Evolutionary conservation across 2,113 vertebrate genomes (phyloP).

Genomic region (Stigmatopora nigra): DNA sequence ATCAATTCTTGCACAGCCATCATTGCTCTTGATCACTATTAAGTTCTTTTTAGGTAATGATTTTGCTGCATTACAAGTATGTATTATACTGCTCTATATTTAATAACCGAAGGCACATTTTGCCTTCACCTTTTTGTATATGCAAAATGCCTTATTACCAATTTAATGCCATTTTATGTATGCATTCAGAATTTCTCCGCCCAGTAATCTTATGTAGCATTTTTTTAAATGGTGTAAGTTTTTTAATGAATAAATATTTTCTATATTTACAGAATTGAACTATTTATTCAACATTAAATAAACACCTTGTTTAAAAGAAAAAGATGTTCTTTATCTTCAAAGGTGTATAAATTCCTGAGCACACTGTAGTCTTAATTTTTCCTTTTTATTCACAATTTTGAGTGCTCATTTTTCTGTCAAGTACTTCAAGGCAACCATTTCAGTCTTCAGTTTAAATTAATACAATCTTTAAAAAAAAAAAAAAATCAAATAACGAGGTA

Average conservation of each 20-base stretch:
- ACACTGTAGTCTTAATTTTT: constrained; percentile 6
- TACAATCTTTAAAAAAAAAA: not conserved
- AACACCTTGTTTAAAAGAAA: constrained; percentile 15
- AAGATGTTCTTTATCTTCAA: constrained; percentile 48
- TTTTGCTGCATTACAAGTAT: constrained; percentile 38
- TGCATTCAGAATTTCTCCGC: constrained; percentile 59
- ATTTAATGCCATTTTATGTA: constrained; percentile 45
- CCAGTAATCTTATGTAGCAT: constrained; percentile 76
- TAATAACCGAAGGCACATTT: constrained; percentile 52
- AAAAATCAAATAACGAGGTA: not conserved
- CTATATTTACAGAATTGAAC: constrained; percentile 57
- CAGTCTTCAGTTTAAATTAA: constrained; percentile 4
- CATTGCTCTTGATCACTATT: constrained; percentile 9
- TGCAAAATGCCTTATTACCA: constrained; percentile 69
- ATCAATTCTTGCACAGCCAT: constrained; percentile 8
- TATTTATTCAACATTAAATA: not conserved
- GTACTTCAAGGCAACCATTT: not conserved
- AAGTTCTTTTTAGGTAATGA: constrained; percentile 1
- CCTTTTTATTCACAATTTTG: constrained; percentile 1
- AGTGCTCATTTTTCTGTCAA: constrained; percentile 19
- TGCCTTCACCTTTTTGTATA: constrained; percentile 56
- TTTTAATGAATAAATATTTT: constrained; percentile 78
- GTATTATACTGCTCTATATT: constrained; percentile 49
- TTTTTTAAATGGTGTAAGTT: constrained; percentile 66
- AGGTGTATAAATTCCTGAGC: constrained; percentile 11